Evolutionary conservation across 2,797 vertebrate species (phyloP).

Genomic region (Cephalopachus bancanus): DNA sequence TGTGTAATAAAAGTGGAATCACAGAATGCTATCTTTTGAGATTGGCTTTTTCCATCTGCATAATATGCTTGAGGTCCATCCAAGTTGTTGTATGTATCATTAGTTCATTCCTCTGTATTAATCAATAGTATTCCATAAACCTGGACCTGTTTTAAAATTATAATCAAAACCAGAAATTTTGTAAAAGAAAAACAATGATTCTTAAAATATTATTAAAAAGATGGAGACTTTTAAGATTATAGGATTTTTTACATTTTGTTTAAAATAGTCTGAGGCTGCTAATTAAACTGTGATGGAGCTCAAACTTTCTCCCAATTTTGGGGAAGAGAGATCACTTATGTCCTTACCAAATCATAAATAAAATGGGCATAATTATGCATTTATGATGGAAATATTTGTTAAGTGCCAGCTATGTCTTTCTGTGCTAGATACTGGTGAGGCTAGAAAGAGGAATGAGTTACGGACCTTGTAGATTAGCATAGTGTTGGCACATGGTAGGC

Average conservation of each 20-base stretch:
- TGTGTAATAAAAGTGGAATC: background rate
- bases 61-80: background rate
- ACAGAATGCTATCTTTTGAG: background rate
- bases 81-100: background rate
- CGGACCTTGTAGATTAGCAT: background rate
- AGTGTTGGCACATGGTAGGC: background rate
- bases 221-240: background rate
- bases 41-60: background rate
- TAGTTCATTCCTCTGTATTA: background rate
- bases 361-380: slow-evolving; percentile 12
- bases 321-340: background rate
- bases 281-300: background rate
- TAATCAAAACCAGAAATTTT: background rate
- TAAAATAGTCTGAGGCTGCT: slow-evolving; percentile 4
- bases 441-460: background rate
- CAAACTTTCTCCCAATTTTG: background rate
- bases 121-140: background rate
- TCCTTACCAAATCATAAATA: slow-evolving; percentile 31
- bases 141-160: background rate
- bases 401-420: background rate
- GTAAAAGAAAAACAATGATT: background rate
- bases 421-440: background rate
- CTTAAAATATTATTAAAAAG: background rate
- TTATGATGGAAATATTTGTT: background rate
- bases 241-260: background rate